A percentile compares a stretch with the other conserved stretches of the same genome.
Conservation (phyloP, 2,113 vertebrate genomes). For the Accipiter cooperii region DNA sequence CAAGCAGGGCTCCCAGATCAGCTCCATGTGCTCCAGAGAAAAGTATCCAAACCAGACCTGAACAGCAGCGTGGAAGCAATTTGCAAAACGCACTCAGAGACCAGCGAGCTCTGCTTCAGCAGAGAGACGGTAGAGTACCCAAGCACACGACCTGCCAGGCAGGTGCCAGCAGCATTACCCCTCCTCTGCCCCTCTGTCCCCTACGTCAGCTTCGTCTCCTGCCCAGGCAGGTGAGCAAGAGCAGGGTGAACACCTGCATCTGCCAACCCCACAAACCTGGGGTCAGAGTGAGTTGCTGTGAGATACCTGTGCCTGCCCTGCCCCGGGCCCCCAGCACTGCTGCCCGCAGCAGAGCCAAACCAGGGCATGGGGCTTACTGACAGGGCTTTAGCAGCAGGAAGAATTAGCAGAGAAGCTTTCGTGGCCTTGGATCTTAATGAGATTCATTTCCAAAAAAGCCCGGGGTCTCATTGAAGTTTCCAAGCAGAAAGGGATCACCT, state of each 20-base stretch:
- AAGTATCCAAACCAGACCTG: not conserved
- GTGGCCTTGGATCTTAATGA: not conserved
- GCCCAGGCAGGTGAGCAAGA: not conserved
- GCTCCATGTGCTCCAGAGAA: not conserved
- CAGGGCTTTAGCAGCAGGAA: not conserved
- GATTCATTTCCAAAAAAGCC: not conserved
- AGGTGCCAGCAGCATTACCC: not conserved
- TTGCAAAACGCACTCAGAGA: not conserved
- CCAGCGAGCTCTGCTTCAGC: not conserved
- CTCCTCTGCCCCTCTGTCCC: not conserved
- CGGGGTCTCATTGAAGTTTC: not conserved
- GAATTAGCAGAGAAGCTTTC: not conserved
- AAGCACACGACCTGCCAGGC: not conserved
- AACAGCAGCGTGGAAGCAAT: not conserved
- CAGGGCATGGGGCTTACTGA: not conserved
- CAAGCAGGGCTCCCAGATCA: not conserved
- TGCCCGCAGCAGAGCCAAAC: not conserved
- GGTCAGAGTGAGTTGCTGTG: not conserved
- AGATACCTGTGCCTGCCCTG: not conserved
- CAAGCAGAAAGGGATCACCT: conserved; percentile 23
- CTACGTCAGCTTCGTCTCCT: not conserved
- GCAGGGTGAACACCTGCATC: not conserved
- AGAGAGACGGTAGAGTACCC: accelerated
- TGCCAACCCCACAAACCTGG: not conserved
- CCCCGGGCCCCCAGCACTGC: not conserved